Percentiles rank a stretch among this genome's conserved stretches.
These are phyloP conservation scores for Peromyscus maniculatus DNA, from an alignment of 2,113 vertebrate genomes.

Conservation along the genomic window DNA sequence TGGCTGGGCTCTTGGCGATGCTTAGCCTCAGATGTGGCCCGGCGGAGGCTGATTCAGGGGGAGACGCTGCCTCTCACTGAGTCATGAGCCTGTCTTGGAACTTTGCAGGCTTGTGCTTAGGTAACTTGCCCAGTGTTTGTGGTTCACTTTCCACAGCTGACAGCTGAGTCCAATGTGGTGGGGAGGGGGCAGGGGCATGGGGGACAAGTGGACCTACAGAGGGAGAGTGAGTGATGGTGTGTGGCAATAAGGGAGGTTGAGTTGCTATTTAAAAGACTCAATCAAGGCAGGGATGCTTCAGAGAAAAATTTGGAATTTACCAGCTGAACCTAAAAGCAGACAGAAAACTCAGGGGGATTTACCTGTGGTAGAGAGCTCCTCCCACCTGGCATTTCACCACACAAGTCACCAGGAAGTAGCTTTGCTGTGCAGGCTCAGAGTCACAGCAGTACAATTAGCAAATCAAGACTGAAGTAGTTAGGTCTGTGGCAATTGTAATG, in stretches of 20 bases:
- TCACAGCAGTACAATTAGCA: neutral
- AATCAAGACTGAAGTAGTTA: neutral
- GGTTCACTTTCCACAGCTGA: constrained; percentile 12
- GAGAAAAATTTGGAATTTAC: neutral
- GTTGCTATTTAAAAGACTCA: constrained; percentile 20
- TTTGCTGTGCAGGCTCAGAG: neutral
- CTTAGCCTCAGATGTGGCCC: constrained; percentile 83
- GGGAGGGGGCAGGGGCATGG: no score
- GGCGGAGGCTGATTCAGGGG: constrained; percentile 84
- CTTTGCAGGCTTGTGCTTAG: constrained; percentile 80
- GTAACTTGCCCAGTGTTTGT: constrained; percentile 8
- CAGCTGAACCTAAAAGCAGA: neutral
- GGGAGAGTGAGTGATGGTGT: neutral
- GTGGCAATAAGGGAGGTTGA: neutral
- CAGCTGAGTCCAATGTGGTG: constrained; percentile 6
- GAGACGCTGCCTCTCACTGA: constrained; percentile 79
- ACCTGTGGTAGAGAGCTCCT: neutral
- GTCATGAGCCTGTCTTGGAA: constrained; percentile 77
- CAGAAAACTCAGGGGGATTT: constrained; percentile 22
- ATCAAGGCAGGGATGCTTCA: constrained; percentile 20
- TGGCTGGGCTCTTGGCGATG: constrained; percentile 57
- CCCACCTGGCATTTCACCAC: neutral
- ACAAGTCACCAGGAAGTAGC: neutral
- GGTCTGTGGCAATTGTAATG: neutral
- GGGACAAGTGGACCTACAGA: constrained; percentile 46